Evolutionary conservation across 2,113 vertebrate species (phyloP), one percentile per base, ranked within the genome.

Genomic region (Chrysemys picta): DNA sequence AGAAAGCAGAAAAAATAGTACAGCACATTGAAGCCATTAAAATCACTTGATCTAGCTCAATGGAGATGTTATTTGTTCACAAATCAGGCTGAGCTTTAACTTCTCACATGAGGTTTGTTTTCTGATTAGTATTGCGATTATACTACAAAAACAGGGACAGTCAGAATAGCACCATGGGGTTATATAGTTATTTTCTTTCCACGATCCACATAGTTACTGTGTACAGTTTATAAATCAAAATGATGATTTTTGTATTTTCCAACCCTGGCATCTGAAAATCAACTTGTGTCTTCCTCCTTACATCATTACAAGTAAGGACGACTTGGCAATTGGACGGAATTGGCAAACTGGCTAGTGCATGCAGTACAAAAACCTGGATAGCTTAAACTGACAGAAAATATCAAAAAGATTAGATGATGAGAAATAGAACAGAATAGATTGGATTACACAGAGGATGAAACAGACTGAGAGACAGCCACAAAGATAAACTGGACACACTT

Each of bases 31-130:
- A 81, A 59, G 87, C 84, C 75, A 94, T 92, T 91, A 94, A 79
- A 94, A 75, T n/a, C 93, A 88, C 89, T 79, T 42, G 83, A 93
- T 56, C 94, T 57, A 84, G 85, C 94, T 85, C 83, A 84, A 75
- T 80, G 93, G 90, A 86, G 91, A 62, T 80, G 22, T 94, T 94
- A 97, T 95, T 93, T 91, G 90, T 89, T 90, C 52, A 89, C 87
- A 91, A 89, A 97, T 92, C 49, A 91, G 84, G 62, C 90, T 82
- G 87, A 83, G 42, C 88, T 96, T 85, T 88, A 90, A 85, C 38
- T 19, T 91, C 82, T 49, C 57, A 80, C 31, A 54, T 86, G 81
- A 12, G 80, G 88, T 92, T 81, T 93, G 83, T 69, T 88, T 1
- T 17, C 59, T 13, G 29, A 97, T 93, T 94, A 47, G 52, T 76